Percentiles rank a stretch among this genome's conserved stretches.
Evolutionary conservation across 2,113 vertebrate species (phyloP).

Genomic region (Trogon surrucura): DNA sequence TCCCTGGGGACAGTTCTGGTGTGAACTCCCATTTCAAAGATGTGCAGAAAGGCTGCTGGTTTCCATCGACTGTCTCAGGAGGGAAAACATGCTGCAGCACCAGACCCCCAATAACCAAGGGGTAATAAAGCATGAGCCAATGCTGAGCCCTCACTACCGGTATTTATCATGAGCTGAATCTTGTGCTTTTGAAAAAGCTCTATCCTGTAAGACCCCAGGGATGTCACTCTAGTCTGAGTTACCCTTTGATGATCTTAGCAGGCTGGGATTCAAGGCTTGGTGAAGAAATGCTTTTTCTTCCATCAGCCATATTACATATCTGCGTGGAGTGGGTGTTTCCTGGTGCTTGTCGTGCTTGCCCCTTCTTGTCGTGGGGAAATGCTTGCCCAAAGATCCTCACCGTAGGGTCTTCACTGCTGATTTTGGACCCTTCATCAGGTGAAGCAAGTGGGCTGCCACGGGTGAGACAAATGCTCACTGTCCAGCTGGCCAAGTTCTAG

Average conservation of each 20-base stretch:
- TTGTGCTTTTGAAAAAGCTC: background rate
- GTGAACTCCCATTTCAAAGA: background rate
- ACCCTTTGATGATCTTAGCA: background rate
- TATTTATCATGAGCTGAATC: background rate
- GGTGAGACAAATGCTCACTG: background rate
- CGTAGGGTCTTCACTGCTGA: background rate
- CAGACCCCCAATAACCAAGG: background rate
- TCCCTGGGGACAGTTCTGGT: background rate
- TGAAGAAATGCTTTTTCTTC: background rate
- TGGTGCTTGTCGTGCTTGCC: no score
- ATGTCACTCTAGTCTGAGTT: background rate
- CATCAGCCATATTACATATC: rapidly evolving
- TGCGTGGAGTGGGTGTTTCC: background rate
- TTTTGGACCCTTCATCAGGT: background rate
- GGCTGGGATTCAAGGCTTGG: background rate
- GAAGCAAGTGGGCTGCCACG: background rate
- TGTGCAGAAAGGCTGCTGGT: background rate
- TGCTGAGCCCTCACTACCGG: background rate
- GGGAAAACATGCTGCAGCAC: background rate
- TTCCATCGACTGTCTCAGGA: background rate
- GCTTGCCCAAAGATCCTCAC: background rate
- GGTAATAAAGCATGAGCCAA: background rate
- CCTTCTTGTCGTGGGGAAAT: background rate
- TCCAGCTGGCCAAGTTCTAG: background rate
- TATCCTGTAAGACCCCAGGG: background rate